phyloP scores from a whole-genome alignment of 2,113 vertebrate species.

The Arizona elegans region DNA sequence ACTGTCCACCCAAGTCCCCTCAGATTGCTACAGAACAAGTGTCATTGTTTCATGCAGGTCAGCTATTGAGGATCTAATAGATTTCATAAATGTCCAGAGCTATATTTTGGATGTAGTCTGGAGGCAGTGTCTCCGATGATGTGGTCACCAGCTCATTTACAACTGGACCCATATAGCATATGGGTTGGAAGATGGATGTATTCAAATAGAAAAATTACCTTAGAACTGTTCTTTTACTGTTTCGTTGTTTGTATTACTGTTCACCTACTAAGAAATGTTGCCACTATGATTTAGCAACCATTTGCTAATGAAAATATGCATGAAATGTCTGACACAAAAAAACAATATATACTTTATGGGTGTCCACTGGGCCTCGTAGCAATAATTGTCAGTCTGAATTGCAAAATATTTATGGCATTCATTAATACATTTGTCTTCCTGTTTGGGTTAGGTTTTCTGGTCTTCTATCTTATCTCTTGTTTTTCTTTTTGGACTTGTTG shows the following conservation, averaged over 20 bases:
- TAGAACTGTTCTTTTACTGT: neutral
- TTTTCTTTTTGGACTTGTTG: neutral
- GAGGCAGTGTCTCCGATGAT: neutral
- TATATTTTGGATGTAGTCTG: neutral
- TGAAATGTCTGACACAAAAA: neutral
- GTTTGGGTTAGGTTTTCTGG: neutral
- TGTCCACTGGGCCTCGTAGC: neutral
- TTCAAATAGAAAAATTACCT: neutral
- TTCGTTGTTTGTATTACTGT: neutral
- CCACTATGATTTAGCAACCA: neutral
- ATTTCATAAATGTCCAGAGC: neutral
- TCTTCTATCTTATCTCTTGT: neutral
- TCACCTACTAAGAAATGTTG: rapidly evolving
- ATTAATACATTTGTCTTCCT: rapidly evolving
- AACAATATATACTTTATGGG: neutral
- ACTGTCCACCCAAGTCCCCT: neutral
- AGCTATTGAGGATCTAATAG: neutral
- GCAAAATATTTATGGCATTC: neutral
- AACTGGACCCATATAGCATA: neutral
- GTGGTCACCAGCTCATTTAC: neutral
- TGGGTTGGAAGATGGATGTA: no score
- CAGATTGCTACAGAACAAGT: neutral
- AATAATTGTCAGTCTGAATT: neutral
- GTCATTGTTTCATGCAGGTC: neutral
- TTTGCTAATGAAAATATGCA: neutral